Percentiles rank a stretch among this genome's conserved stretches.
Evolutionary conservation across 1,140 invertebrate species (phyloP).

Genomic region (Hylyphantes graminicola): DNA sequence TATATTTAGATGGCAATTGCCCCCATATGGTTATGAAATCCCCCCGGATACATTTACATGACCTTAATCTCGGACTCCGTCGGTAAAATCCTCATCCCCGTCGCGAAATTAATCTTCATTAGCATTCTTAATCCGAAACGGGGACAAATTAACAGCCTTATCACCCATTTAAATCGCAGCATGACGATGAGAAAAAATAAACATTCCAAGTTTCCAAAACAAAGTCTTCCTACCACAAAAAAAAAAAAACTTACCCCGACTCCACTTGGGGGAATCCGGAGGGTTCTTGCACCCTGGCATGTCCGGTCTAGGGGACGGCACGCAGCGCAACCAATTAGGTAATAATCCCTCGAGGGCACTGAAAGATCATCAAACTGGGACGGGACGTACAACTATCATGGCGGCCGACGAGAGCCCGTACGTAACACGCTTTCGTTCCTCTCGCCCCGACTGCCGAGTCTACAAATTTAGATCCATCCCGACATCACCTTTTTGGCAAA

Average conservation of each 20-base stretch:
- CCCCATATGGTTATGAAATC: slow-evolving; percentile 59
- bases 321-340: too few species aligned
- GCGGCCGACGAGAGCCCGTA: slow-evolving; percentile 38
- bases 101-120: neutral
- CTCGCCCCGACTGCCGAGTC: slow-evolving; percentile 26
- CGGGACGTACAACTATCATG: slow-evolving; percentile 42
- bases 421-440: slow-evolving; percentile 20
- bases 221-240: neutral
- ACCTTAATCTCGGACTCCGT: neutral
- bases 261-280: slow-evolving; percentile 10
- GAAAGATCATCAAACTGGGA: neutral
- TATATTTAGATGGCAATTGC: slow-evolving; percentile 42
- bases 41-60: slow-evolving; percentile 46
- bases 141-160: neutral
- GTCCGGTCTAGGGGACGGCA: too few species aligned
- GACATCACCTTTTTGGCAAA: slow-evolving; percentile 14
- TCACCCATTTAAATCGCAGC: neutral
- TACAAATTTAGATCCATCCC: slow-evolving; percentile 51
- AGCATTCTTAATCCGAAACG: neutral
- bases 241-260: slow-evolving; percentile 24
- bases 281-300: slow-evolving; percentile 42
- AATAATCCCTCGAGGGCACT: neutral
- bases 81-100: too few species aligned
- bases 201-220: neutral
- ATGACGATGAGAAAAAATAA: neutral